Base-by-base conservation (phyloP, 2,888 invertebrate genomes). In the Hypena proboscidalis region DNA sequence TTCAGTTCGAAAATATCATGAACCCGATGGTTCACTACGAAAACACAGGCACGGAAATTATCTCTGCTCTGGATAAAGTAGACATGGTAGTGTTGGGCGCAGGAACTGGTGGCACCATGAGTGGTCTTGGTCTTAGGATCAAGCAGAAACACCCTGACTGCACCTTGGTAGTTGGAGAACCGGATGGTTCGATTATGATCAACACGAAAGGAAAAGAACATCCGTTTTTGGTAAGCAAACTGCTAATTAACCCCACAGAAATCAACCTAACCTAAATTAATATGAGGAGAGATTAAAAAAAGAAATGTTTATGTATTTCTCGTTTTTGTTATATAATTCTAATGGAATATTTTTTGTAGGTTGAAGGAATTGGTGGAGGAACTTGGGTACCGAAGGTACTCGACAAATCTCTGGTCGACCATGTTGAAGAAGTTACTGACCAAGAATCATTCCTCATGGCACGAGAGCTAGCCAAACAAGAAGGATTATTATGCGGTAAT, bases 1-100 rank as follows among this genome's bases (percentile, higher is more conserved):
- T 62, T 42, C 68, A 98, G 95, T 98, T 98, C 79, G 93, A 95
- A 4, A 98, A 98, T 87, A 86, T 95, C 10, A 95, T 96, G 36
- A 99, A 99, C 88, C 98, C 99, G 0, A 77, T 97, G 61, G 97
- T 97, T 3, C 99, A 99, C 83, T 99, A 97, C 77, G 98, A 99
- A 70, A 94, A 94, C 29, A 99, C 99, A 1, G 98, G 94, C 0
- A 94, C 94, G 52, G 99, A 99, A 91, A 98, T 99, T 61, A 87
- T 97, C 27, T 92, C 94, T 50, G 71, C 77, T 0, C 53, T 84
- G 13, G 94, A 94, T 51, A 94, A 93, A 69, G 84, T 98, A 7
- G 97, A 98, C 79, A 94, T 97, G 93, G 83, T 97, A 36, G 93
- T 97, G 26, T 75, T 89, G 11, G 95, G 96, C 7, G 95, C 97